These are phyloP conservation scores for Brachionus paranguensis DNA, from an alignment of 1,140 invertebrate species.

Conservation along the genomic window DNA sequence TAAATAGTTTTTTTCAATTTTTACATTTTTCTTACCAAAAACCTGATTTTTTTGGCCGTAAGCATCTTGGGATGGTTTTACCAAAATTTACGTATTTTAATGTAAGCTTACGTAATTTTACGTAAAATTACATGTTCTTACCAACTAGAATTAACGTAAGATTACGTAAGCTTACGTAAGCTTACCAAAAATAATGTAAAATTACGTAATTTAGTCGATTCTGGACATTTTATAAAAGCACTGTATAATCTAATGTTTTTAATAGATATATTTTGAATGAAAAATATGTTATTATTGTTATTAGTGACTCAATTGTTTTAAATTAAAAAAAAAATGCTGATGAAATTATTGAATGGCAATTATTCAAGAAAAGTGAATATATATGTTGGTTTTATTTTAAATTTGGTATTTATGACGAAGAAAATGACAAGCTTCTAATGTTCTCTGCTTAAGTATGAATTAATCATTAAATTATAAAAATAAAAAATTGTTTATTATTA, in stretches of 20 bases:
- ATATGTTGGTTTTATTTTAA: not conserved
- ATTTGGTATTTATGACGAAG: not conserved
- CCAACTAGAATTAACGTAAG: too few relatives aligned
- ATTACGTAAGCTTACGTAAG: too few relatives aligned
- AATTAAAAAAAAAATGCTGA: not conserved
- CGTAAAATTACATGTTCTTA: too few relatives aligned
- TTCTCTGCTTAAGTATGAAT: not conserved
- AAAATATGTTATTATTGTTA: not conserved
- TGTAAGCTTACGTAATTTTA: too few relatives aligned
- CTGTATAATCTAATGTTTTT: not conserved
- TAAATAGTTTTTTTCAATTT: too few relatives aligned
- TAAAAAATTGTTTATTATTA: not conserved
- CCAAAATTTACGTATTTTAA: too few relatives aligned
- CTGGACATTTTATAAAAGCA: too few relatives aligned
- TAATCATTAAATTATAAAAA: not conserved
- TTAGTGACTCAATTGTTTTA: not conserved
- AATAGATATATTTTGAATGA: not conserved
- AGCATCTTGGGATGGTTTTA: too few relatives aligned
- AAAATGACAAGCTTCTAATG: not conserved
- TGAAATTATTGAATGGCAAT: not conserved
- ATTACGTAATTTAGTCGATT: too few relatives aligned
- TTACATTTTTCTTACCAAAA: too few relatives aligned
- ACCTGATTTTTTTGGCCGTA: too few relatives aligned
- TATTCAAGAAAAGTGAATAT: conserved; percentile 4
- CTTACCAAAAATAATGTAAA: too few relatives aligned